Percentiles rank a stretch among this genome's conserved stretches.
Conservation (phyloP, 2,797 vertebrate genomes). For the Periparus ater region DNA sequence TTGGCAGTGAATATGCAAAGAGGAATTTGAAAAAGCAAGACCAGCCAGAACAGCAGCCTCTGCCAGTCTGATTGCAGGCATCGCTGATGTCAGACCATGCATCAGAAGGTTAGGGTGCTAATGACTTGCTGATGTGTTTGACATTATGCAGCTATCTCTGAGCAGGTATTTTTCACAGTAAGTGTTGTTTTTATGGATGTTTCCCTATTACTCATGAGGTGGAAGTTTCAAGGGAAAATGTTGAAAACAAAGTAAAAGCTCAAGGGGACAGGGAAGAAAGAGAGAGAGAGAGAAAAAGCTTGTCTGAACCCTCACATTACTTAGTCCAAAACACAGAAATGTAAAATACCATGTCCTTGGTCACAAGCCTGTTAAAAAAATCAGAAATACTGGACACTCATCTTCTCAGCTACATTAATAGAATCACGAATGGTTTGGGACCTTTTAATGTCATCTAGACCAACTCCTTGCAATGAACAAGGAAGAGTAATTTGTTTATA, state of each 20-base stretch:
- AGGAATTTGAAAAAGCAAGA: constrained; percentile 65
- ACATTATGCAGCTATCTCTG: not conserved
- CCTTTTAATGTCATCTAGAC: not conserved
- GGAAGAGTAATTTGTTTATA: not conserved
- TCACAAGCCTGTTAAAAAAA: not conserved
- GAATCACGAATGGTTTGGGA: not conserved
- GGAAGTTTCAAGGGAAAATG: constrained; percentile 32
- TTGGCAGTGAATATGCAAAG: constrained; percentile 53
- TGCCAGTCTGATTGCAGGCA: constrained; percentile 50
- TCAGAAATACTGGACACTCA: not conserved
- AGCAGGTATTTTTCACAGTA: not conserved
- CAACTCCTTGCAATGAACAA: not conserved
- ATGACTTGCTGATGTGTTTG: constrained; percentile 49
- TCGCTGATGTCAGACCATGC: constrained; percentile 16
- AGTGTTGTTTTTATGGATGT: constrained; percentile 29
- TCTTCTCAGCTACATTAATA: not conserved
- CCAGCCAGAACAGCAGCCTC: constrained; percentile 52
- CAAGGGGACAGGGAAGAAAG: not conserved
- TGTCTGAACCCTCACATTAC: not conserved
- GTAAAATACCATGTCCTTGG: not conserved
- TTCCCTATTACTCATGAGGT: constrained; percentile 3
- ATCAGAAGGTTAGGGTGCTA: constrained; percentile 45
- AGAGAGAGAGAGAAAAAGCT: not conserved
- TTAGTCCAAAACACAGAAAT: not conserved
- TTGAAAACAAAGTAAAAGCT: constrained; percentile 1